Evolutionary conservation across 2,797 vertebrate species (phyloP).

Genomic region (Otus scops): DNA sequence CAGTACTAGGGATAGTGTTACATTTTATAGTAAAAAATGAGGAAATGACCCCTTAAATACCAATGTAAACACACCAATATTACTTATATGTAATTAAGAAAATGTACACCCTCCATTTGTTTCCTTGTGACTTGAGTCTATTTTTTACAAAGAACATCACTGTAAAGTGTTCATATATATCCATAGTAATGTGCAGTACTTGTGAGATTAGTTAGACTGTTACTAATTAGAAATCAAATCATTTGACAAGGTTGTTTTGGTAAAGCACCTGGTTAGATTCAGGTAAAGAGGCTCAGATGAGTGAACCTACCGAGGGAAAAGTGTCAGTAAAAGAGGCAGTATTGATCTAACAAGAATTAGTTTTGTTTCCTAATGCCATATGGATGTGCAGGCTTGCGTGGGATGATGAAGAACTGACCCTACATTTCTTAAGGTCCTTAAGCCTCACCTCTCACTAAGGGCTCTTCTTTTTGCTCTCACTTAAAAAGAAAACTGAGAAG

Average conservation of each 20-base stretch:
- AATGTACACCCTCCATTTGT: background rate
- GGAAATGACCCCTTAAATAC: background rate
- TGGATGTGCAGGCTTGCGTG: background rate
- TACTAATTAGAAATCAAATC: background rate
- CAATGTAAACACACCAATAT: background rate
- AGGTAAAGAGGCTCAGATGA: background rate
- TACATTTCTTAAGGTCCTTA: background rate
- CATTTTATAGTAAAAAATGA: background rate
- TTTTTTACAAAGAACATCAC: background rate
- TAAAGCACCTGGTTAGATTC: background rate
- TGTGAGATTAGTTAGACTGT: background rate
- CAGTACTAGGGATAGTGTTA: background rate
- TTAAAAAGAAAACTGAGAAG: background rate
- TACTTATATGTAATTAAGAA: background rate
- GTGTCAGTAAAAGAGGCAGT: background rate
- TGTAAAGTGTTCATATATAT: rapidly evolving
- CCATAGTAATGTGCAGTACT: background rate
- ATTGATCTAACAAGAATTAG: background rate
- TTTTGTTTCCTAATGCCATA: background rate
- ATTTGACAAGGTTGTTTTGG: background rate
- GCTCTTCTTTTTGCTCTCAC: background rate
- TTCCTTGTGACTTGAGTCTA: background rate
- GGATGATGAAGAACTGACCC: background rate
- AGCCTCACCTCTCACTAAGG: background rate
- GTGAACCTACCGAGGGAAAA: background rate